Evolutionary conservation across 2,113 vertebrate genomes (phyloP).

Genomic region (Boleophthalmus pectinirostris): DNA sequence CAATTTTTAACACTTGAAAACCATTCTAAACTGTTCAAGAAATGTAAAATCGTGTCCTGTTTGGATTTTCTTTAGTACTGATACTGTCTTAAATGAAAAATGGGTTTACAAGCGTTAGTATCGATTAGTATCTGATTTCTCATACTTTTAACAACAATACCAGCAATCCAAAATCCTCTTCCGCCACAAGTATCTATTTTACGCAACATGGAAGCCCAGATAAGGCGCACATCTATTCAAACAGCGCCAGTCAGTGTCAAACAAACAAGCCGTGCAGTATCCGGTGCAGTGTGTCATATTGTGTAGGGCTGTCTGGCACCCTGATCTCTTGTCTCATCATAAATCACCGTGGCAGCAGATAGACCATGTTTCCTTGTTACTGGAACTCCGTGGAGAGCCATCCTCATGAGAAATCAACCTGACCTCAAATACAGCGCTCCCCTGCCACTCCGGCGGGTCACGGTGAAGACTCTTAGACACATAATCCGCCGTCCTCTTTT

Average conservation of each 20-base stretch:
- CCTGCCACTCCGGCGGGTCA: conserved; percentile 24
- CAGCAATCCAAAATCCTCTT: neutral
- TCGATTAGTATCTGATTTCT: no score
- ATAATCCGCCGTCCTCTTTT: conserved; percentile 15
- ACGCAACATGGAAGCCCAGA: neutral
- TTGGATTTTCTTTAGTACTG: no score
- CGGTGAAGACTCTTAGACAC: conserved; percentile 25
- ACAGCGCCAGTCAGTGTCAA: conserved; percentile 57
- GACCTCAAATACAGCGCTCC: conserved; percentile 56
- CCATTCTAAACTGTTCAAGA: no score
- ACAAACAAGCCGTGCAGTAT: conserved; percentile 37
- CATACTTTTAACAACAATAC: neutral
- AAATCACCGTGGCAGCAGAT: conserved; percentile 72
- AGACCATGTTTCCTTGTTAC: conserved; percentile 55
- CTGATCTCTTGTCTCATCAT: conserved; percentile 66
- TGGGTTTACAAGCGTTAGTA: no score
- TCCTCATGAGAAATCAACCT: conserved; percentile 73
- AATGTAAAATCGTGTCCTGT: no score
- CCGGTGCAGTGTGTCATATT: conserved; percentile 47
- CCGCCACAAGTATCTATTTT: neutral
- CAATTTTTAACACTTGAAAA: no score
- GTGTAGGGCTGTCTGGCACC: conserved; percentile 60
- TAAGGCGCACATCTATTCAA: conserved; percentile 53
- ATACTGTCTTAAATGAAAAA: no score
- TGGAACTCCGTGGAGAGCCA: conserved; percentile 48